Conservation (phyloP, 2,113 vertebrate genomes). For the Tautogolabrus adspersus region DNA sequence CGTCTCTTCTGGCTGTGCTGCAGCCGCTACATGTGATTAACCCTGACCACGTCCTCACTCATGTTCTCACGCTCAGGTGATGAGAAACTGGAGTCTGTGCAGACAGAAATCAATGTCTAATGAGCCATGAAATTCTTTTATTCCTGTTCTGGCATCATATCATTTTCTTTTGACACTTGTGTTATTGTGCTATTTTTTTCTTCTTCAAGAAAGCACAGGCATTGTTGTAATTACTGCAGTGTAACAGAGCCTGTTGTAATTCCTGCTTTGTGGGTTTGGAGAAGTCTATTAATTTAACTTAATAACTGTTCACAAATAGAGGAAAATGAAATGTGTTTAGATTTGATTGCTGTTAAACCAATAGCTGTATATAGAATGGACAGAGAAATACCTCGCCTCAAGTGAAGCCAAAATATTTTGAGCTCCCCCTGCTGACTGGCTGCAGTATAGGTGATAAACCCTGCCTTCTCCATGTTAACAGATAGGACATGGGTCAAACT, state of each 20-base stretch:
- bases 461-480: too few relatives aligned
- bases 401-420: too few relatives aligned
- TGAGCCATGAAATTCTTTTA: slow-evolving; percentile 57
- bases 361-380: too few relatives aligned
- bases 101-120: slow-evolving; percentile 48
- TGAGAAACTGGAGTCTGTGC: not conserved
- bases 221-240: slow-evolving; percentile 24
- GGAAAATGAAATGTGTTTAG: not conserved
- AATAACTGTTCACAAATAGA: not conserved
- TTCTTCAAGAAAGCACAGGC: not conserved
- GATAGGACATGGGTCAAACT: too few relatives aligned
- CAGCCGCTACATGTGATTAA: not conserved
- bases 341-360: not conserved
- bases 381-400: too few relatives aligned
- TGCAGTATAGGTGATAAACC: too few relatives aligned
- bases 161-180: slow-evolving; percentile 23
- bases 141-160: slow-evolving; percentile 30
- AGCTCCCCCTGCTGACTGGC: too few relatives aligned
- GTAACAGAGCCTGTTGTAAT: not conserved
- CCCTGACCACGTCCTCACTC: not conserved
- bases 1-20: not conserved
- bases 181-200: not conserved
- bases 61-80: not conserved
- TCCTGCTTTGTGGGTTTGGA: not conserved
- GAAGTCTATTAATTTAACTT: not conserved